Conservation (phyloP, 2,113 vertebrate genomes). For the Toxotes chatareus region DNA sequence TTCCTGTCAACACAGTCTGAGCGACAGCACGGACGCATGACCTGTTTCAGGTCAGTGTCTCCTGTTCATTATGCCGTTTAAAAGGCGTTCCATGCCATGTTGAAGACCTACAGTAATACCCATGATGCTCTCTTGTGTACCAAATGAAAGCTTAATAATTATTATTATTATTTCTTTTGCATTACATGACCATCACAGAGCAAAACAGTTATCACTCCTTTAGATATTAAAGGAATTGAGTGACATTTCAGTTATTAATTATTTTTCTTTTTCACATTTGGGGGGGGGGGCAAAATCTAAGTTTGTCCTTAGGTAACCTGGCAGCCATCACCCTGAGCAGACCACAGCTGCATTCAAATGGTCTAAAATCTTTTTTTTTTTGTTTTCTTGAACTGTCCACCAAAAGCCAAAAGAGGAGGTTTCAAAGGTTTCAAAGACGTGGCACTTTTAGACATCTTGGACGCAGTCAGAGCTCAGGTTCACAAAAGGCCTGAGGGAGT, state of each 20-base stretch:
- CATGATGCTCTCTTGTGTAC: neutral
- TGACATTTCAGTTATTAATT: neutral
- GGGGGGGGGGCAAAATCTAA: no score
- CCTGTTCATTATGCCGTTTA: neutral
- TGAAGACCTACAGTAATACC: slow-evolving; percentile 5
- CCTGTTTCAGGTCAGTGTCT: neutral
- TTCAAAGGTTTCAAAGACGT: neutral
- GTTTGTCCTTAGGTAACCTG: slow-evolving; percentile 38
- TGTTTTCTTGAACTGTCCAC: neutral
- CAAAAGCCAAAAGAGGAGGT: slow-evolving; percentile 18
- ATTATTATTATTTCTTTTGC: neutral
- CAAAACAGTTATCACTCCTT: slow-evolving; percentile 3
- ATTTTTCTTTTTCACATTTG: slow-evolving; percentile 29
- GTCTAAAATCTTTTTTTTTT: slow-evolving; percentile 6
- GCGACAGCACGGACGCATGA: neutral
- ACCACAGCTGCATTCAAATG: slow-evolving; percentile 46
- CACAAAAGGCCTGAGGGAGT: neutral
- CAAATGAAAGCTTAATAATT: neutral
- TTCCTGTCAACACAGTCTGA: slow-evolving; percentile 61
- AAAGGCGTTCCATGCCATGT: neutral
- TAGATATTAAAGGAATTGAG: slow-evolving; percentile 12
- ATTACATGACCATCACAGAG: neutral
- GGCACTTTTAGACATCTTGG: slow-evolving; percentile 2
- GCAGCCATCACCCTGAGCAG: slow-evolving; percentile 45
- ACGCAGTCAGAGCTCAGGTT: slow-evolving; percentile 14